Percentiles rank a stretch among this genome's conserved stretches.
Conservation (phyloP, 2,888 invertebrate species). For the Blomia tropicalis region DNA sequence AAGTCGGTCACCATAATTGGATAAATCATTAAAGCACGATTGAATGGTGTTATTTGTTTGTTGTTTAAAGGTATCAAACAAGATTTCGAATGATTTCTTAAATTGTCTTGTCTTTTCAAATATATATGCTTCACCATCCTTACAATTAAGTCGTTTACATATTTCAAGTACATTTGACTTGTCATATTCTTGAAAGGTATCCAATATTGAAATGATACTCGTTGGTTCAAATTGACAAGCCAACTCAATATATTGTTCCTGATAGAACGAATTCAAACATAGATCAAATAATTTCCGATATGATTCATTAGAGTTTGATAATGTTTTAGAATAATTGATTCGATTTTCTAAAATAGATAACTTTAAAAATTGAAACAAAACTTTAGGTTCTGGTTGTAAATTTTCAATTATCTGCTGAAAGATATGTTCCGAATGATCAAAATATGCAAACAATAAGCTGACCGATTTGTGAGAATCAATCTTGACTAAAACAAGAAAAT, state of each 20-base stretch:
- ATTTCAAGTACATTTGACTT: background rate
- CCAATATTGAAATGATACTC: background rate
- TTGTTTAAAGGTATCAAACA: background rate
- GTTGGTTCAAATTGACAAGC: background rate
- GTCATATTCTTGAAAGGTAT: background rate
- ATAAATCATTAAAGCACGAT: background rate
- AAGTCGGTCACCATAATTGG: background rate
- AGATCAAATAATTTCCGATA: background rate
- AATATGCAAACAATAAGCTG: slow-evolving; percentile 46
- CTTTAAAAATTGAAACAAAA: background rate
- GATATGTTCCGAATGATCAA: slow-evolving; percentile 30
- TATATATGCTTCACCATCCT: slow-evolving; percentile 32
- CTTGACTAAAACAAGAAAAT: slow-evolving; percentile 37
- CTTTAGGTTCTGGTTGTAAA: background rate
- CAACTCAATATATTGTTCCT: slow-evolving; percentile 31
- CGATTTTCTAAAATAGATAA: background rate
- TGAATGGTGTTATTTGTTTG: background rate
- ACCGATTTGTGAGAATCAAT: slow-evolving; percentile 49
- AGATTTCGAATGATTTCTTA: slow-evolving; percentile 31
- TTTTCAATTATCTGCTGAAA: background rate
- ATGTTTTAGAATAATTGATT: background rate
- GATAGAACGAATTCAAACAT: background rate
- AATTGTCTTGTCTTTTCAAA: slow-evolving; percentile 36
- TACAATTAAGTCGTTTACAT: background rate
- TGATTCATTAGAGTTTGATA: background rate